phyloP scores from a whole-genome alignment of 2,113 vertebrate species.

The Columbina picui region DNA sequence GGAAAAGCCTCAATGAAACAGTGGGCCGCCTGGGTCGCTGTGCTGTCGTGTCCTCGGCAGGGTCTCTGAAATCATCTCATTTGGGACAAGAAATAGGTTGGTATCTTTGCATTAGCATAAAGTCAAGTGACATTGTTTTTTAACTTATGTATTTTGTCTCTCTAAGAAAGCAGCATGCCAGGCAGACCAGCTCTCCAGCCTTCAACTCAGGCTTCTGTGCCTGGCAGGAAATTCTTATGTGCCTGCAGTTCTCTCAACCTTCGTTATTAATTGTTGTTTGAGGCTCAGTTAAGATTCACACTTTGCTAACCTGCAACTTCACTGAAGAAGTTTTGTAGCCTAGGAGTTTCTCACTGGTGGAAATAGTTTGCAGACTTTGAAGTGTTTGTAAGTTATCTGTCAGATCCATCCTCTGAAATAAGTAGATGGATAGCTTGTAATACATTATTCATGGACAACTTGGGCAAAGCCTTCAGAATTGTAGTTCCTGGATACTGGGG shows the following conservation, averaged over 20 bases:
- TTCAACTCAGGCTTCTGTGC: neutral
- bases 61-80: constrained; percentile 78
- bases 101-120: neutral
- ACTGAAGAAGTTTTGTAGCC: neutral
- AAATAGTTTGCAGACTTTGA: neutral
- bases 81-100: constrained; percentile 83
- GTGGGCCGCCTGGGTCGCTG: constrained; percentile 72
- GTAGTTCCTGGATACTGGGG: accelerated
- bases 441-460: neutral
- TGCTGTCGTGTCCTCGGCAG: constrained; percentile 84
- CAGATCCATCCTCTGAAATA: neutral
- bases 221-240: neutral
- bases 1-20: constrained; percentile 63
- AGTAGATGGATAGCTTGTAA: neutral
- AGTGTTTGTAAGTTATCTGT: neutral
- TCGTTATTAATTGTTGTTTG: neutral
- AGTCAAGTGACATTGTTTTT: neutral
- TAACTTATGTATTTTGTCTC: neutral
- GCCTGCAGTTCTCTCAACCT: neutral
- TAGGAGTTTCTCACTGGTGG: neutral
- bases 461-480: neutral
- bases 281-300: neutral
- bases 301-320: neutral
- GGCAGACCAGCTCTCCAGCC: neutral
- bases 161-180: neutral